Conservation (phyloP, 2,888 invertebrate species). For the Agonum fuliginosum region DNA sequence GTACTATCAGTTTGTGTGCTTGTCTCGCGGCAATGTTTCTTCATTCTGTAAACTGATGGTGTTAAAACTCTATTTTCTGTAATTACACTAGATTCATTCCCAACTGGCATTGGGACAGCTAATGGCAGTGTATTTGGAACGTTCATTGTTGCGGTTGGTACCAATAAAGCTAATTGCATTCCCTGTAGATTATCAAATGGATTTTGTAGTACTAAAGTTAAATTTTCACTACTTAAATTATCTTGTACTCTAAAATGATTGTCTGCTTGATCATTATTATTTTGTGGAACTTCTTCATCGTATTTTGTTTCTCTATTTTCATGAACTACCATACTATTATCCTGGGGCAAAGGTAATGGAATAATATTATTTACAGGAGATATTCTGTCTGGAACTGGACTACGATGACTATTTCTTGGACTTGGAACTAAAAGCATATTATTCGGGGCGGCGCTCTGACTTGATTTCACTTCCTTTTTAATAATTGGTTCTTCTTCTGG, state of each 20-base stretch:
- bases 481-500: constrained; percentile 60
- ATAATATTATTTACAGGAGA: constrained; percentile 38
- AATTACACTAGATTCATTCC: constrained; percentile 65
- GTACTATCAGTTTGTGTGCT: constrained; percentile 80
- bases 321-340: constrained; percentile 6
- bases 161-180: constrained; percentile 78
- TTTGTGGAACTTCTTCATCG: constrained; percentile 3
- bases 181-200: constrained; percentile 73
- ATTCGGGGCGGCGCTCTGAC: constrained; percentile 6
- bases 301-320: constrained; percentile 24
- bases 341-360: constrained; percentile 3
- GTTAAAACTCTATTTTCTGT: constrained; percentile 76
- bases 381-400: background rate
- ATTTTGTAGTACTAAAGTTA: constrained; percentile 71
- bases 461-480: background rate
- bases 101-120: constrained; percentile 66
- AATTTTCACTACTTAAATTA: constrained; percentile 66
- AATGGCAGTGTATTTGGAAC: constrained; percentile 67
- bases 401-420: constrained; percentile 24
- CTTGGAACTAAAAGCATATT: constrained; percentile 17
- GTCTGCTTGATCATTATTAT: constrained; percentile 20
- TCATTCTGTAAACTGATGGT: constrained; percentile 75
- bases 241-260: constrained; percentile 41
- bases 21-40: constrained; percentile 76
- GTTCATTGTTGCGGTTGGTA: constrained; percentile 71